Conservation (phyloP, 2,797 vertebrate species). For the Gymnodraco acuticeps region DNA sequence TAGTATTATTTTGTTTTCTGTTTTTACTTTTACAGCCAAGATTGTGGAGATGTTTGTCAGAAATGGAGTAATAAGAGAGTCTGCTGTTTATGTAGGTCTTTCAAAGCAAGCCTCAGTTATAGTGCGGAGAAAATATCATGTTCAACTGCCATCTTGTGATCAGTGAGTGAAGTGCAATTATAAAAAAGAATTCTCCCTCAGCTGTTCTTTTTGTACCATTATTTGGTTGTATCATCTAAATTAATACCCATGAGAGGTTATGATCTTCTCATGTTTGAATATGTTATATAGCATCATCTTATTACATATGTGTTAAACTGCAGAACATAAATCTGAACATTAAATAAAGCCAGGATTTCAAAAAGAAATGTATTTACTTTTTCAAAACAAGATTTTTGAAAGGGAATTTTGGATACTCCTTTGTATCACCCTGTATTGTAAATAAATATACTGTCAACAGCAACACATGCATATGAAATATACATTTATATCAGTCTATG, state of each 20-base stretch:
- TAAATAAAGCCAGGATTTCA: no score
- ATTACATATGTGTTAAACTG: no score
- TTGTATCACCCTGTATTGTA: no score
- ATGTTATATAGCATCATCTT: no score
- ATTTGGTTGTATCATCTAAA: not conserved
- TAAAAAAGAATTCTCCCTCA: not conserved
- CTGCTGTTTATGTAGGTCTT: constrained; percentile 9
- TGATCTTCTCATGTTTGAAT: no score
- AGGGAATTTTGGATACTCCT: no score
- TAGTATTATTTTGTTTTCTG: not conserved
- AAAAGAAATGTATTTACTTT: no score
- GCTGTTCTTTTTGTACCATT: not conserved
- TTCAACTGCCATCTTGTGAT: constrained; percentile 72
- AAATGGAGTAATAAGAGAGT: not conserved
- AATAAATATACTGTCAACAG: no score
- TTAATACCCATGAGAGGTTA: not conserved
- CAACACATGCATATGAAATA: no score
- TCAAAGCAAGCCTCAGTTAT: not conserved
- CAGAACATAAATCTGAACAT: no score
- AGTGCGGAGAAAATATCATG: constrained; percentile 28
- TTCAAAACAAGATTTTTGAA: no score
- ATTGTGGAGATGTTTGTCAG: constrained; percentile 33
- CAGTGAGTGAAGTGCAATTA: constrained; percentile 45
- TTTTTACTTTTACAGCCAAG: not conserved
- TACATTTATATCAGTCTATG: no score